These are phyloP conservation scores for Anolis carolinensis DNA, from an alignment of 2,113 vertebrate species.

Conservation along the genomic window DNA sequence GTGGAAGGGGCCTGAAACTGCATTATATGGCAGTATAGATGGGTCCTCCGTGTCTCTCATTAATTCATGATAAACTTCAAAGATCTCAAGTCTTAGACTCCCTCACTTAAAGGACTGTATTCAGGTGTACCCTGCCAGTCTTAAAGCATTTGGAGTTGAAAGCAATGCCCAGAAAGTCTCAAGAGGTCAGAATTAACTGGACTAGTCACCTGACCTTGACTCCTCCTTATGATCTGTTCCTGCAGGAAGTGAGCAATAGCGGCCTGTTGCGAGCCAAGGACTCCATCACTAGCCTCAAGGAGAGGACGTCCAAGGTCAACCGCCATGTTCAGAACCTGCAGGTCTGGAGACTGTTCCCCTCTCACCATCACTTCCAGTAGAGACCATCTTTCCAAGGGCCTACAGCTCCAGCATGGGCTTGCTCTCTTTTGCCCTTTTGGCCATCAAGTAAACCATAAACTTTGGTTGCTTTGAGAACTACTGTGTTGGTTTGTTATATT, in stretches of 20 bases:
- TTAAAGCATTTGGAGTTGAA: not conserved
- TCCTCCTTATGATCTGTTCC: not conserved
- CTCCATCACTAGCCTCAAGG: constrained; percentile 73
- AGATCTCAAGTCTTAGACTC: not conserved
- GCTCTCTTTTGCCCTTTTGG: not conserved
- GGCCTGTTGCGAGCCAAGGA: constrained; percentile 70
- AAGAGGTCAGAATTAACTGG: not conserved
- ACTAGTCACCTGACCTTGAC: not conserved
- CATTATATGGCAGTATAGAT: no score
- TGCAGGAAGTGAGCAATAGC: constrained; percentile 65
- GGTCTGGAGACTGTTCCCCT: constrained; percentile 35
- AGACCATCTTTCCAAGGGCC: not conserved
- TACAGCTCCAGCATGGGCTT: not conserved
- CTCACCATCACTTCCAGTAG: no score
- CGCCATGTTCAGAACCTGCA: constrained; percentile 68
- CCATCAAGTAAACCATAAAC: not conserved
- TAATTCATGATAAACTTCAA: not conserved
- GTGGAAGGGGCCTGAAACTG: no score
- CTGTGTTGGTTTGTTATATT: not conserved
- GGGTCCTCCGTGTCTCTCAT: not conserved
- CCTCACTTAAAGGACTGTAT: not conserved
- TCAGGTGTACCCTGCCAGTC: not conserved
- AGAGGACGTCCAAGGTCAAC: constrained; percentile 69
- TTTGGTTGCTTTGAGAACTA: not conserved
- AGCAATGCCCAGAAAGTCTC: not conserved